A percentile compares a stretch with the other conserved stretches of the same genome.
Conservation (phyloP, 1,140 invertebrate species). For the Euschistus heros region DNA sequence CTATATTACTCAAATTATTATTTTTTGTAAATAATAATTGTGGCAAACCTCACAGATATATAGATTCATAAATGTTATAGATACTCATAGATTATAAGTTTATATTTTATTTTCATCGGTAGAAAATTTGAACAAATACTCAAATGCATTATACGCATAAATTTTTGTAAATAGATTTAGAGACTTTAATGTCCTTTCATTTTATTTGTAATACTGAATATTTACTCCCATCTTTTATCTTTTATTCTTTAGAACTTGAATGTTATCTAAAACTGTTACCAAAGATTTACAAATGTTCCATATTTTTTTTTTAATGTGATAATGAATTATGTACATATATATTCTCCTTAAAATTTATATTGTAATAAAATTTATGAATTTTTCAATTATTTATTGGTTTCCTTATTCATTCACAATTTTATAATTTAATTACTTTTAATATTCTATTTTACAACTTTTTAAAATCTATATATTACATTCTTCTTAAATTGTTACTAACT, state of each 20-base stretch:
- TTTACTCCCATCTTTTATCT: neutral
- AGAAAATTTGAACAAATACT: too few relatives aligned
- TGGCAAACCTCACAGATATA: too few relatives aligned
- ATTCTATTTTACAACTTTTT: too few relatives aligned
- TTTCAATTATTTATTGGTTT: too few relatives aligned
- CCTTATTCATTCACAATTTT: too few relatives aligned
- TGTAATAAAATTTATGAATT: conserved; percentile 1
- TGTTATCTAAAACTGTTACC: conserved; percentile 8
- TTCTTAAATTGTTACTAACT: too few relatives aligned
- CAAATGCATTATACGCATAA: too few relatives aligned
- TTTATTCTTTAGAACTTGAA: neutral
- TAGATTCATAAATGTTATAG: neutral
- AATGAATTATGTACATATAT: conserved; percentile 10
- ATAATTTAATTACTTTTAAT: too few relatives aligned
- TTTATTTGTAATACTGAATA: neutral
- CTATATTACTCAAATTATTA: neutral
- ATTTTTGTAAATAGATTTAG: too few relatives aligned
- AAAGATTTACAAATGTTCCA: conserved; percentile 12
- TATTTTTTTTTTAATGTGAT: conserved; percentile 13
- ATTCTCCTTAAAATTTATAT: neutral
- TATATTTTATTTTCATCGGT: neutral
- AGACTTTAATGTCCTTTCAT: neutral
- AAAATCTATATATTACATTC: too few relatives aligned
- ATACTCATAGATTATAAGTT: conserved; percentile 2
- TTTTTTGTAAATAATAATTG: conserved; percentile 2